These are phyloP conservation scores for Aix galericulata DNA, from an alignment of 2,113 vertebrate species.

Conservation along the genomic window DNA sequence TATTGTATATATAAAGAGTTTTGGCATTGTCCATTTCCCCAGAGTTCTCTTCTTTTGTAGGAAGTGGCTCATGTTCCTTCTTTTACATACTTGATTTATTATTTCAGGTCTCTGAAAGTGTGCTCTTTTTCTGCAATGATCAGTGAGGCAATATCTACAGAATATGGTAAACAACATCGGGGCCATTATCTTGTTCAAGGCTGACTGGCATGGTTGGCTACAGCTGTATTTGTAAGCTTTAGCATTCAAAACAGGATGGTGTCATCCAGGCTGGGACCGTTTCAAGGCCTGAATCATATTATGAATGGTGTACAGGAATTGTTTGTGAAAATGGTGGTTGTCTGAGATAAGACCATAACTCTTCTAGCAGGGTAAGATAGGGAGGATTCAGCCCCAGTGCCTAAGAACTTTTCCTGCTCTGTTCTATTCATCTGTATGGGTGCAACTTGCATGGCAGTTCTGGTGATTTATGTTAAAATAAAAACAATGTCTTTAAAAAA, in stretches of 20 bases:
- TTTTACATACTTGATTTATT: background rate
- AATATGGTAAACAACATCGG: background rate
- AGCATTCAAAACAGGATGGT: background rate
- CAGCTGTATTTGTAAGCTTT: background rate
- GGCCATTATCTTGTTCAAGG: background rate
- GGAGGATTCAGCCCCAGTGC: background rate
- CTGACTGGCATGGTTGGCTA: background rate
- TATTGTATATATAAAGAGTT: background rate
- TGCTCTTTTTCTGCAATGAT: background rate
- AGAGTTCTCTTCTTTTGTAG: background rate
- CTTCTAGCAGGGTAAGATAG: background rate
- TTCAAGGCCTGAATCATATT: background rate
- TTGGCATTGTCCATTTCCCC: background rate
- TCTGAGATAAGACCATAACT: background rate
- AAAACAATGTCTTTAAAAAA: background rate
- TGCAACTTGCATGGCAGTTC: background rate
- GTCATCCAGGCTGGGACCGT: background rate
- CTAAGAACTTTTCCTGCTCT: background rate
- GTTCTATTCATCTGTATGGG: background rate
- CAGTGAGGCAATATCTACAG: background rate
- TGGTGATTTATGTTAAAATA: slow-evolving; percentile 9
- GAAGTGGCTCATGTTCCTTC: background rate
- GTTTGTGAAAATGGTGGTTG: background rate
- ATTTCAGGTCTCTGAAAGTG: background rate
- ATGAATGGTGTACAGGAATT: background rate